These are phyloP conservation scores for Epirrhoe alternata DNA, from an alignment of 2,888 invertebrate species.

Conservation along the genomic window DNA sequence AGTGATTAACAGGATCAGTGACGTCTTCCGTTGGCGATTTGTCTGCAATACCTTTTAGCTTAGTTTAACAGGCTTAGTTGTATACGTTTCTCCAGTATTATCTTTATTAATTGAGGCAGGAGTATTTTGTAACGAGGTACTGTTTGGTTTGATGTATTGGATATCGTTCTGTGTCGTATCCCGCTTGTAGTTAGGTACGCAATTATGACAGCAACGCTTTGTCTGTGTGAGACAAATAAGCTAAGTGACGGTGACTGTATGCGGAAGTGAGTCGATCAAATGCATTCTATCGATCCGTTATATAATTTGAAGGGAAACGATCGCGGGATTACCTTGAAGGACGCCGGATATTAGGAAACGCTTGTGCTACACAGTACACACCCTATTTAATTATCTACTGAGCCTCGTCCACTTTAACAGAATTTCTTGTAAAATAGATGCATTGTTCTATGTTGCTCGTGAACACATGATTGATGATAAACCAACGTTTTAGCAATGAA, in stretches of 20 bases:
- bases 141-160: constrained; percentile 77
- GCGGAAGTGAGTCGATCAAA: constrained; percentile 47
- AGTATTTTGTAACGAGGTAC: constrained; percentile 71
- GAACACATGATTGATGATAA: constrained; percentile 44
- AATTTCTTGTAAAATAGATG: not conserved
- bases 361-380: not conserved
- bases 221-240: constrained; percentile 67
- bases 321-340: constrained; percentile 26
- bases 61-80: constrained; percentile 73
- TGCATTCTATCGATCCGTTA: constrained; percentile 49
- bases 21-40: constrained; percentile 56
- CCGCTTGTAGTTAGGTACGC: constrained; percentile 76
- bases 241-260: constrained; percentile 45
- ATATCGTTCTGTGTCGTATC: constrained; percentile 71
- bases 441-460: constrained; percentile 11
- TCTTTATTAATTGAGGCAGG: constrained; percentile 55
- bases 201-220: constrained; percentile 67
- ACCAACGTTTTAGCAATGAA: constrained; percentile 46
- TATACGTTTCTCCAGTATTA: constrained; percentile 55
- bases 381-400: constrained; percentile 2
- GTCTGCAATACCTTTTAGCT: constrained; percentile 58
- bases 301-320: constrained; percentile 34
- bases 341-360: constrained; percentile 8
- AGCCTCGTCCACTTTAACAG: not conserved
- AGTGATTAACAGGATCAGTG: constrained; percentile 42